A percentile compares a stretch with the other conserved stretches of the same genome.
These are phyloP conservation scores for Tautogolabrus adspersus DNA, from an alignment of 2,113 vertebrate species.

Conservation along the genomic window DNA sequence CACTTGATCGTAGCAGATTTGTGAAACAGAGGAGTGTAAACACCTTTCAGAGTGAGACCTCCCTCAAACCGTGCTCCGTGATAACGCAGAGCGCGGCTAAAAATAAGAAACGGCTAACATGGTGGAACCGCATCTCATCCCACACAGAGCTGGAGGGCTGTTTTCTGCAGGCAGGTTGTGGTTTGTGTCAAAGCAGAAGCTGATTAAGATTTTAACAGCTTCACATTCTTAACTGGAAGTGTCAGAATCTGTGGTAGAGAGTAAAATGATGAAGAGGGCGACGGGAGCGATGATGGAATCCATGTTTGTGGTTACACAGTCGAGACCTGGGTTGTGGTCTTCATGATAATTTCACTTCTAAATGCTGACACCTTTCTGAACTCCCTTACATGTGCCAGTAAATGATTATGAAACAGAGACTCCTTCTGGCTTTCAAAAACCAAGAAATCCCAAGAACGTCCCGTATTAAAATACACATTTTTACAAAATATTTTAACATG, in stretches of 20 bases:
- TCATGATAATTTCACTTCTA: background rate
- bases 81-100: slow-evolving; percentile 17
- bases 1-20: slow-evolving; percentile 34
- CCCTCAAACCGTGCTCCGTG: slow-evolving; percentile 10
- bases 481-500: too few relatives aligned
- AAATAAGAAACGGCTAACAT: slow-evolving; percentile 8
- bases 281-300: background rate
- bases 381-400: too few relatives aligned
- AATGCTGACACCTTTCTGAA: too few relatives aligned
- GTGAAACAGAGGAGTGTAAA: slow-evolving; percentile 31
- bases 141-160: slow-evolving; percentile 1
- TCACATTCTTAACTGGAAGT: slow-evolving; percentile 1
- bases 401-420: too few relatives aligned
- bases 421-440: too few relatives aligned
- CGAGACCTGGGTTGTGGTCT: slow-evolving; percentile 8
- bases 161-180: slow-evolving; percentile 22
- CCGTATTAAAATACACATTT: too few relatives aligned
- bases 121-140: slow-evolving; percentile 5
- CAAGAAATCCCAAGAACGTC: too few relatives aligned
- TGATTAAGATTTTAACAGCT: slow-evolving; percentile 44
- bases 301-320: background rate
- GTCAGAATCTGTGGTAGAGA: slow-evolving; percentile 17
- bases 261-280: background rate
- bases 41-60: slow-evolving; percentile 9
- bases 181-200: slow-evolving; percentile 32